These are phyloP conservation scores for Hoplostethus mediterraneus DNA, from an alignment of 2,797 vertebrate species.

Conservation along the genomic window DNA sequence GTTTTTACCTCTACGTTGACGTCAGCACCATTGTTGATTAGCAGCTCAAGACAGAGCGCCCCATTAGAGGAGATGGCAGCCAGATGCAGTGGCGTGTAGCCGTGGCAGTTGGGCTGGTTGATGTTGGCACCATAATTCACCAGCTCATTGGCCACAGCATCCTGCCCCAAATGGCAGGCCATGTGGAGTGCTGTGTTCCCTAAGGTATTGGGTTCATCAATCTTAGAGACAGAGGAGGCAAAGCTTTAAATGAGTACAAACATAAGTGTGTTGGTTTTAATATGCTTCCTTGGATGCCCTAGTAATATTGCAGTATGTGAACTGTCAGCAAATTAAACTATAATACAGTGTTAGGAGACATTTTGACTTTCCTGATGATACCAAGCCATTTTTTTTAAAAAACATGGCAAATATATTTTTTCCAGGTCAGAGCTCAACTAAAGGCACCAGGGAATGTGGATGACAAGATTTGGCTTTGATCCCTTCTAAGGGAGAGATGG, in stretches of 20 bases:
- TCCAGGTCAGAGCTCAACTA: background rate
- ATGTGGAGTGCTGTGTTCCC: conserved; percentile 98
- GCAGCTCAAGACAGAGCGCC: conserved; percentile 93
- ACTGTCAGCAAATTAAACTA: background rate
- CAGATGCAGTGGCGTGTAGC: conserved; percentile 94
- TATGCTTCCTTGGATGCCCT: background rate
- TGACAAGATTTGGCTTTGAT: background rate
- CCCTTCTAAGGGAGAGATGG: background rate
- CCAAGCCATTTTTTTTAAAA: background rate
- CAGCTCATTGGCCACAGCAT: conserved; percentile 92
- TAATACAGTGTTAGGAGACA: background rate
- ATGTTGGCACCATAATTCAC: conserved; percentile 94
- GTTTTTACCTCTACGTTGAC: conserved; percentile 91
- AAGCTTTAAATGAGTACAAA: background rate
- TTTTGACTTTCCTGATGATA: background rate
- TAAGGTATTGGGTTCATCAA: conserved; percentile 91
- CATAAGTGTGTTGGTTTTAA: background rate
- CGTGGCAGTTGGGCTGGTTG: conserved; percentile 91
- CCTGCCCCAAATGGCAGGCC: conserved; percentile 94
- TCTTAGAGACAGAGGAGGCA: conserved; percentile 72
- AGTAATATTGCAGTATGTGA: background rate
- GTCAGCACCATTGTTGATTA: conserved; percentile 95
- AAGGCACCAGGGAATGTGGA: background rate
- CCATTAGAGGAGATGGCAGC: conserved; percentile 94
- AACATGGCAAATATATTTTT: background rate